phyloP scores from a whole-genome alignment of 2,113 vertebrate genomes.

The Regulus satrapa region DNA sequence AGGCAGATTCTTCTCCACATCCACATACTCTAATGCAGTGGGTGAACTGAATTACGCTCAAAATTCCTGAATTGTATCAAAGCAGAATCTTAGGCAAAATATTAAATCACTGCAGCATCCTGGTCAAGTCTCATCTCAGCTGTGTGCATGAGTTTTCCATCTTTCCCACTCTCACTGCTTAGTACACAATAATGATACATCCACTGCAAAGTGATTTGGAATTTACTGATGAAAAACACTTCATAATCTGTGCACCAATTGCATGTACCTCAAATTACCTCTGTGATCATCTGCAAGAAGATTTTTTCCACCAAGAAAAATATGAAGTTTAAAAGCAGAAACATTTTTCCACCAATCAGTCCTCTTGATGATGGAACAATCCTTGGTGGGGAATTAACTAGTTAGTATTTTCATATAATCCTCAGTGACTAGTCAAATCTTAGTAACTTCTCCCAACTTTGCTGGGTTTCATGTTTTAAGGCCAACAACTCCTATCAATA shows the following conservation, averaged over 20 bases:
- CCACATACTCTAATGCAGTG: background rate
- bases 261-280: background rate
- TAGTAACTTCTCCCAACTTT: background rate
- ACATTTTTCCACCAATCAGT: background rate
- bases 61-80: background rate
- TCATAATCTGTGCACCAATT: background rate
- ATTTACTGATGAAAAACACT: background rate
- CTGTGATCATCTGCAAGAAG: background rate
- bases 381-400: background rate
- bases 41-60: background rate
- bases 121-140: background rate
- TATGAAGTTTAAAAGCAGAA: background rate
- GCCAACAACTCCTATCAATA: background rate
- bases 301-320: background rate
- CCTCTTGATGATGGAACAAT: background rate
- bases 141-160: background rate
- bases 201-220: background rate
- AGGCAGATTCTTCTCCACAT: background rate
- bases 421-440: background rate
- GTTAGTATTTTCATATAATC: background rate
- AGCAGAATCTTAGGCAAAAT: background rate
- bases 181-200: background rate
- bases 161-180: background rate
- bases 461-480: background rate
- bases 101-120: background rate